phyloP scores from a whole-genome alignment of 2,888 invertebrate genomes.

The Nomada fabriciana region DNA sequence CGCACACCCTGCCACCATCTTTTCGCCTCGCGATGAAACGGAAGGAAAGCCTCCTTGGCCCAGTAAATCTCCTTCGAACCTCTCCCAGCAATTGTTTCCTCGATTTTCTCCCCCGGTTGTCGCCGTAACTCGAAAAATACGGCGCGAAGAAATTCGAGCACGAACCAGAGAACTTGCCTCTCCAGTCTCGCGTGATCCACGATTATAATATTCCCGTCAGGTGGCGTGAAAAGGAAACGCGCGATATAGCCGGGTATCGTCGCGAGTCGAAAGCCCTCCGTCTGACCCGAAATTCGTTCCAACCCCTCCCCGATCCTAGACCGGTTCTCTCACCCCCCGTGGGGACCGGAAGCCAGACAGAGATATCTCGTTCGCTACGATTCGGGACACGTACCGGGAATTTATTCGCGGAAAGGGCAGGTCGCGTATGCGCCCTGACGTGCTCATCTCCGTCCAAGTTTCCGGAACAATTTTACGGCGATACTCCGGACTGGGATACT shows the following conservation, averaged over 20 bases:
- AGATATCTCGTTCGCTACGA: conserved; percentile 66
- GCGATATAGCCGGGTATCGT: conserved; percentile 22
- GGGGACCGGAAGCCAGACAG: conserved; percentile 56
- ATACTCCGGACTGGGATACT: conserved; percentile 60
- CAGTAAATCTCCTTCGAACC: conserved; percentile 15
- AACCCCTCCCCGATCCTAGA: not conserved
- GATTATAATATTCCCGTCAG: conserved; percentile 69
- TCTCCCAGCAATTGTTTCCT: conserved; percentile 23
- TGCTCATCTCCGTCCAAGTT: conserved; percentile 73
- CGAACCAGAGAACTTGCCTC: conserved; percentile 2
- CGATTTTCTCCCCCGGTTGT: not conserved
- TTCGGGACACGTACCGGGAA: conserved; percentile 81
- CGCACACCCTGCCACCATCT: not conserved
- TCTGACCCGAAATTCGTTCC: conserved; percentile 54
- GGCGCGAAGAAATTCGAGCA: not conserved
- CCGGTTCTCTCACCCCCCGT: conserved; percentile 45
- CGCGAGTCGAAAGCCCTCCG: conserved; percentile 20
- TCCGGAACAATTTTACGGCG: conserved; percentile 74
- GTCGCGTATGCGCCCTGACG: conserved; percentile 73
- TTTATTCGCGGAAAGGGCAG: conserved; percentile 78
- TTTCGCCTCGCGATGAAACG: not conserved
- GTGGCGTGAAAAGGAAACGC: conserved; percentile 52
- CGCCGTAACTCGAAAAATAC: not conserved
- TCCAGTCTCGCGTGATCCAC: conserved; percentile 4
- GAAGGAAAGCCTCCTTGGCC: not conserved